Evolutionary conservation across 2,797 vertebrate species (phyloP).

Genomic region (Melanotaenia trifasciata): DNA sequence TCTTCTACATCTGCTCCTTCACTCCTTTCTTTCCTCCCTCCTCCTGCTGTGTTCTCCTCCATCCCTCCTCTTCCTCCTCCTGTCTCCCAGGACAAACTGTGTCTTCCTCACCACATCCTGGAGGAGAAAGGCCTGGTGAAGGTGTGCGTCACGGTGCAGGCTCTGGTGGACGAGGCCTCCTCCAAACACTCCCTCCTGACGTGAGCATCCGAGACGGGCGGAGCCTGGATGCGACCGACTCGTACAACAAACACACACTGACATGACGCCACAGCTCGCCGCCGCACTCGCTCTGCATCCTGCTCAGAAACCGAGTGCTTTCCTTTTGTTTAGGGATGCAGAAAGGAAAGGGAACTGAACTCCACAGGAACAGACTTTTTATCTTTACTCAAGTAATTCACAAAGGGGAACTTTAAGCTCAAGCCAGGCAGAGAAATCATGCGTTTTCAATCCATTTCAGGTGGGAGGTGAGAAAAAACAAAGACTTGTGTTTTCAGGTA

Average conservation of each 20-base stretch:
- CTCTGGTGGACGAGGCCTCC: constrained; percentile 87
- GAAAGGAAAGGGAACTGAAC: constrained; percentile 17
- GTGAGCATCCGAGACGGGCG: constrained; percentile 67
- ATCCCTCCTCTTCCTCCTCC: constrained; percentile 2
- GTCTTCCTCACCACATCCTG: constrained; percentile 97
- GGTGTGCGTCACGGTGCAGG: constrained; percentile 91
- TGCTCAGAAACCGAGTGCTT: background rate
- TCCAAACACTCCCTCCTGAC: constrained; percentile 82
- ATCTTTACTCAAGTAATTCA: background rate
- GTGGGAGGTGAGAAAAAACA: background rate
- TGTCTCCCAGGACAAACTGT: constrained; percentile 90
- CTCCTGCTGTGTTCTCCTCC: background rate
- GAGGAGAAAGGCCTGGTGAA: constrained; percentile 96
- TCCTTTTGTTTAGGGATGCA: constrained; percentile 22
- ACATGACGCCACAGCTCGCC: background rate
- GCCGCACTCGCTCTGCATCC: constrained; percentile 19
- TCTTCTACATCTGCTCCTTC: constrained; percentile 31
- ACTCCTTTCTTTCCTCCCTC: background rate
- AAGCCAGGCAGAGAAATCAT: background rate
- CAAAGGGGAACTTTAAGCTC: constrained; percentile 7
- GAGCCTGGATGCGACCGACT: constrained; percentile 6
- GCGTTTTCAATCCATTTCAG: background rate
- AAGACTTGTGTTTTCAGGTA: constrained; percentile 2
- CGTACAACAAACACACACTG: constrained; percentile 5
- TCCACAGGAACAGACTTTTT: constrained; percentile 4